phyloP scores from a whole-genome alignment of 2,888 invertebrate genomes.

The Plutella xylostella region DNA sequence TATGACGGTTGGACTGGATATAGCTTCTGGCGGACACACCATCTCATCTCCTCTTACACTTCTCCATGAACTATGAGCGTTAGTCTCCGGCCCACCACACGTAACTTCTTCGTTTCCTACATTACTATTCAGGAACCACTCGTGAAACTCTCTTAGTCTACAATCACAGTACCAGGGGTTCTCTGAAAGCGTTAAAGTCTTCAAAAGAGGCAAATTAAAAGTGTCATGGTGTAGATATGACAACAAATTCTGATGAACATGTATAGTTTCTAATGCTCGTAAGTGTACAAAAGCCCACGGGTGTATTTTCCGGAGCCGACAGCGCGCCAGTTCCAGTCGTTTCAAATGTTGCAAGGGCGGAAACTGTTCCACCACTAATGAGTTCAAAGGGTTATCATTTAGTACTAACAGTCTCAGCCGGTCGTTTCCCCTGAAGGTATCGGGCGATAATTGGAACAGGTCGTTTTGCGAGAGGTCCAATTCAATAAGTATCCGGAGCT shows the following conservation, averaged over 20 bases:
- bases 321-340: conserved; percentile 83
- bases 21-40: conserved; percentile 82
- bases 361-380: conserved; percentile 81
- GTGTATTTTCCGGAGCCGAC: conserved; percentile 79
- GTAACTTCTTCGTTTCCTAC: conserved; percentile 79
- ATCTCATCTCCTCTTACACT: conserved; percentile 79
- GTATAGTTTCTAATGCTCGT: conserved; percentile 82
- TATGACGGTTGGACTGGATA: conserved; percentile 66
- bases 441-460: conserved; percentile 77
- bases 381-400: conserved; percentile 83
- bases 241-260: conserved; percentile 84
- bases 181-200: conserved; percentile 82
- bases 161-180: conserved; percentile 95
- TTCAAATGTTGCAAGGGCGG: conserved; percentile 83
- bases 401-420: conserved; percentile 81
- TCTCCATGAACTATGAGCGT: conserved; percentile 79
- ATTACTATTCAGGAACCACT: conserved; percentile 84
- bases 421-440: conserved; percentile 86
- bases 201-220: conserved; percentile 68
- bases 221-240: conserved; percentile 70
- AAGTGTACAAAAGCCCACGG: conserved; percentile 81
- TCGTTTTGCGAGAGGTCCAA: conserved; percentile 87
- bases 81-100: conserved; percentile 76
- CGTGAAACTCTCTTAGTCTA: conserved; percentile 81
- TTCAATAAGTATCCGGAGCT: conserved; percentile 86